Conservation (phyloP, 2,888 invertebrate genomes). For the Caenorhabditis uteleia region DNA sequence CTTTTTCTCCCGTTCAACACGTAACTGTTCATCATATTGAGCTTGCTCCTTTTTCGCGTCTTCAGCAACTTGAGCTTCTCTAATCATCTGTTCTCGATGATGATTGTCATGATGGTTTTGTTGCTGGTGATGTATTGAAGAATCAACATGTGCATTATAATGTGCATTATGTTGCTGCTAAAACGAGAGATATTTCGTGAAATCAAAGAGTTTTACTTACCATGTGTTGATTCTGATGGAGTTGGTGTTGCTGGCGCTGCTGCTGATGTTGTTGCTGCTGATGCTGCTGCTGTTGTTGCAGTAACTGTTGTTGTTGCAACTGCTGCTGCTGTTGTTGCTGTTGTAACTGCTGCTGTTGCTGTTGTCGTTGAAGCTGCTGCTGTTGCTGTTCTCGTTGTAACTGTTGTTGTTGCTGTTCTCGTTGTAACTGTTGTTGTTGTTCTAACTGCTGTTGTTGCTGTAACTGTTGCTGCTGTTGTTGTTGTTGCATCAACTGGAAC, state of each 20-base stretch:
- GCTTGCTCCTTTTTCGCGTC: too few species aligned
- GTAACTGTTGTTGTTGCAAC: slow-evolving; percentile 26
- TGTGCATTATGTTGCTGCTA: too few species aligned
- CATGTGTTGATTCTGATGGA: slow-evolving; percentile 2
- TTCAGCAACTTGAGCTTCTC: too few species aligned
- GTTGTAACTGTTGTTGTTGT: slow-evolving; percentile 23
- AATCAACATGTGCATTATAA: too few species aligned
- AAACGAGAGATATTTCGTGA: too few species aligned
- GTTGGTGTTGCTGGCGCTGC: slow-evolving; percentile 1
- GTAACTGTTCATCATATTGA: too few species aligned
- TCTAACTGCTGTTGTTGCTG: slow-evolving; percentile 16
- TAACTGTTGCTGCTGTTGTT: slow-evolving; percentile 35
- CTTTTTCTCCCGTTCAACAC: too few species aligned
- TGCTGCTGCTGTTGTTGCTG: slow-evolving; percentile 26
- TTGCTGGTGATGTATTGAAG: too few species aligned
- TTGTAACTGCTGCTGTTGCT: slow-evolving; percentile 2
- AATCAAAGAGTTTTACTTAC: too few species aligned
- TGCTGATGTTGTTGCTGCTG: too few species aligned
- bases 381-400: background rate
- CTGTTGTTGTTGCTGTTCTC: slow-evolving; percentile 3
- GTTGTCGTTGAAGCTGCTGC: slow-evolving; percentile 14
- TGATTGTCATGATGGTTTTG: too few species aligned
- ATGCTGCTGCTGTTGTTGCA: slow-evolving; percentile 25
- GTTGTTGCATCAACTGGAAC: slow-evolving; percentile 15
- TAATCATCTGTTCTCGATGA: too few species aligned